A percentile compares a stretch with the other conserved stretches of the same genome.
Conservation (phyloP, 2,113 vertebrate genomes). For the Thunnus maccoyii region DNA sequence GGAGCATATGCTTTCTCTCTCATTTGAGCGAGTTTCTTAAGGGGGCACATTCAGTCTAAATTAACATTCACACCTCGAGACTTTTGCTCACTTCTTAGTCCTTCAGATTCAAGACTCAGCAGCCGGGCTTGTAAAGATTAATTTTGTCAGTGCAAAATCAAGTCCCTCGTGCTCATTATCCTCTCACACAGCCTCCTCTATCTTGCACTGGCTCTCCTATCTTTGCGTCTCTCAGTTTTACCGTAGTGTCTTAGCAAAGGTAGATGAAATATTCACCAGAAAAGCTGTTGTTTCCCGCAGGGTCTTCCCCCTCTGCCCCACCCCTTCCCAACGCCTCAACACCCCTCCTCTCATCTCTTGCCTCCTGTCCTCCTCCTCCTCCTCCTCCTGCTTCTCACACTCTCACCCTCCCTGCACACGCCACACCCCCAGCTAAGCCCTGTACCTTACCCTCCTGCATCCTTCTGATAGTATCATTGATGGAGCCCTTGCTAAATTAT, state of each 20-base stretch:
- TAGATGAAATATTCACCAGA: slow-evolving; percentile 75
- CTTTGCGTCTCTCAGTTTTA: slow-evolving; percentile 28
- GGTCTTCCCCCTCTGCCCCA: neutral
- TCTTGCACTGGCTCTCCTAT: slow-evolving; percentile 22
- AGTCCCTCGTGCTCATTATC: slow-evolving; percentile 55
- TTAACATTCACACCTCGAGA: slow-evolving; percentile 47
- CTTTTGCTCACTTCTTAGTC: slow-evolving; percentile 38
- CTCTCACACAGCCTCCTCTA: slow-evolving; percentile 7
- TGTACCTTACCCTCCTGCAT: neutral
- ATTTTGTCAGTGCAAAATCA: slow-evolving; percentile 41
- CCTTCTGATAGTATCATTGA: slow-evolving; percentile 41
- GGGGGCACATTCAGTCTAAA: slow-evolving; percentile 31
- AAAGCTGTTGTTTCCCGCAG: slow-evolving; percentile 65
- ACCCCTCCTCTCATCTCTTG: neutral
- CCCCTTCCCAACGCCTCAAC: neutral
- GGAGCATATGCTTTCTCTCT: slow-evolving; percentile 12
- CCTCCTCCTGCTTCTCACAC: neutral
- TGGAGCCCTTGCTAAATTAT: slow-evolving; percentile 66
- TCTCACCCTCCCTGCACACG: slow-evolving; percentile 3
- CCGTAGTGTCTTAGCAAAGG: slow-evolving; percentile 22
- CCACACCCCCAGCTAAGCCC: neutral
- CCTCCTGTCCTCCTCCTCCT: neutral
- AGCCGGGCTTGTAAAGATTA: slow-evolving; percentile 50
- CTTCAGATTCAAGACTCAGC: slow-evolving; percentile 39
- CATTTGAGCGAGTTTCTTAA: slow-evolving; percentile 40